Conservation (phyloP, 1,140 invertebrate genomes). For the Zaprionus capensis region DNA sequence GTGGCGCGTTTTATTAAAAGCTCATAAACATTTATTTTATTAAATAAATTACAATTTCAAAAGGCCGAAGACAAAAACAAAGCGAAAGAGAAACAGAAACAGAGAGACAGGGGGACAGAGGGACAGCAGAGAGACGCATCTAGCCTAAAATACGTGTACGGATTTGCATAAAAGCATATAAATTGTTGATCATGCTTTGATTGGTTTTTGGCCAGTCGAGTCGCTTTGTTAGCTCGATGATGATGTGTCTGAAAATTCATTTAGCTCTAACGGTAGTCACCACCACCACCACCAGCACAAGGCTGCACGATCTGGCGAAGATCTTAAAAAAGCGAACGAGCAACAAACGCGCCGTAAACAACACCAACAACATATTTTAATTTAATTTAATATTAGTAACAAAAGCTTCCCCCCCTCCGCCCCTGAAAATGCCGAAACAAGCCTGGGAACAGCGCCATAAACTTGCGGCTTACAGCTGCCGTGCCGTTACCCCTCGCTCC, state of each 20-base stretch:
- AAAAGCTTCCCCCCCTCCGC: conserved; percentile 50
- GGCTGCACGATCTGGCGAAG: conserved; percentile 10
- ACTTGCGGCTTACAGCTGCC: conserved; percentile 53
- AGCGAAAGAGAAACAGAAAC: neutral
- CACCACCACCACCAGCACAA: conserved; percentile 29
- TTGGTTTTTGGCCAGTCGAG: conserved; percentile 57
- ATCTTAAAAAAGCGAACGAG: conserved; percentile 41
- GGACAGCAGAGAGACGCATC: conserved; percentile 1
- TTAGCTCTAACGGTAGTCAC: conserved; percentile 73
- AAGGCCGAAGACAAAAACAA: conserved; percentile 34
- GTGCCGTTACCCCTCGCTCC: conserved; percentile 20
- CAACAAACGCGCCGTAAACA: conserved; percentile 55
- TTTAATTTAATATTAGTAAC: conserved; percentile 83
- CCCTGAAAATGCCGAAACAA: conserved; percentile 34
- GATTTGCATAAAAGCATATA: conserved; percentile 81
- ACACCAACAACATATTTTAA: conserved; percentile 71
- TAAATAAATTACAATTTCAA: conserved; percentile 78
- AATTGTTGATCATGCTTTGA: conserved; percentile 73
- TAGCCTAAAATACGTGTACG: conserved; percentile 17
- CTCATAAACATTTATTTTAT: conserved; percentile 83
- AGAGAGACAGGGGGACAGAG: conserved; percentile 1
- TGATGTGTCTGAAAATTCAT: conserved; percentile 69
- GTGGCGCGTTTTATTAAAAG: conserved; percentile 80
- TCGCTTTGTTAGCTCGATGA: conserved; percentile 45
- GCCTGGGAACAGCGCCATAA: conserved; percentile 74